These are phyloP conservation scores for Anabacerthia variegaticeps DNA, from an alignment of 2,797 vertebrate genomes.

Conservation along the genomic window DNA sequence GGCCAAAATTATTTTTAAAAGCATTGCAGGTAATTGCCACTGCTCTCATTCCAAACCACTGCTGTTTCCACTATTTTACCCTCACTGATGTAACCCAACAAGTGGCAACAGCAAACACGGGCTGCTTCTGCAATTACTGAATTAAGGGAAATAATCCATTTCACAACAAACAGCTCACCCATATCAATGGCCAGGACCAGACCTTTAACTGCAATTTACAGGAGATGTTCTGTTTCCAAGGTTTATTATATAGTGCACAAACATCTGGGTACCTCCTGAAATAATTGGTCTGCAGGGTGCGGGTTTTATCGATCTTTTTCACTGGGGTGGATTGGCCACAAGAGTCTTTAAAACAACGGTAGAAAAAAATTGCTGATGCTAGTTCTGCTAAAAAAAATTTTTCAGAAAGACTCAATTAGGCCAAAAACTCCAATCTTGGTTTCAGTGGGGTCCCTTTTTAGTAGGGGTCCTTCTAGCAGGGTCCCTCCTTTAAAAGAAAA, in stretches of 20 bases:
- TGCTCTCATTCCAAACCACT: constrained; percentile 45
- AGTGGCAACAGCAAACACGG: background rate
- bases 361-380: background rate
- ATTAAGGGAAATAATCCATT: background rate
- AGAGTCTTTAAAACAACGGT: background rate
- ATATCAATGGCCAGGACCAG: background rate
- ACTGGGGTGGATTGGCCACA: background rate
- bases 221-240: background rate
- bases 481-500: constrained; percentile 51
- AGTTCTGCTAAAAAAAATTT: constrained; percentile 18
- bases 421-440: background rate
- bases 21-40: constrained; percentile 54
- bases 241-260: background rate
- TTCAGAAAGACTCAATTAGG: constrained; percentile 26
- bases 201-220: background rate
- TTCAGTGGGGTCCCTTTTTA: constrained; percentile 33
- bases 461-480: background rate
- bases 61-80: constrained; percentile 44
- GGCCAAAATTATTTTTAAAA: constrained; percentile 60
- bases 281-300: background rate
- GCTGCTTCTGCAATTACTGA: background rate
- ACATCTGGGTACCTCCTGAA: constrained; percentile 17
- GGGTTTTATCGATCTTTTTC: constrained; percentile 6
- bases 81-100: constrained; percentile 9
- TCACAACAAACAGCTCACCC: background rate